Evolutionary conservation across 2,888 invertebrate species (phyloP).

Genomic region (Cryptus armator): DNA sequence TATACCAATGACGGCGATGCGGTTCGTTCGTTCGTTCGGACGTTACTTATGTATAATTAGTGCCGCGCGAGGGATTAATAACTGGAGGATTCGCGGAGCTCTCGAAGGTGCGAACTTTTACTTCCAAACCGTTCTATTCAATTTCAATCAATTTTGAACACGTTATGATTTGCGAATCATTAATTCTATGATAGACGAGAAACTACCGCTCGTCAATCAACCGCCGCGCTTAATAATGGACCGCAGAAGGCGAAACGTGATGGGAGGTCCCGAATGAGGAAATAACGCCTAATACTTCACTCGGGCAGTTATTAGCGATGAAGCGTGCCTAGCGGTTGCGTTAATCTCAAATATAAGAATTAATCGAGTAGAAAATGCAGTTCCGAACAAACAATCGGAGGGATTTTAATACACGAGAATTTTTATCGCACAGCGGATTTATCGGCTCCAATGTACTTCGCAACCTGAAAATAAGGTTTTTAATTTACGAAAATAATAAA

Average conservation of each 20-base stretch:
- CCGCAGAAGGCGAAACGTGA: neutral
- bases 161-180: slow-evolving; percentile 12
- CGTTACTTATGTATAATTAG: neutral
- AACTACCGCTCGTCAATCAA: slow-evolving; percentile 37
- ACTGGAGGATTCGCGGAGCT: neutral
- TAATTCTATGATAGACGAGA: slow-evolving; percentile 26
- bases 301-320: slow-evolving; percentile 20
- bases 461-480: too few relatives aligned
- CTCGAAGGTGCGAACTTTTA: slow-evolving; percentile 16
- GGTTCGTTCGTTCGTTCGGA: neutral
- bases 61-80: neutral
- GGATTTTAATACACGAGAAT: too few relatives aligned
- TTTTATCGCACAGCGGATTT: too few relatives aligned
- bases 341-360: neutral
- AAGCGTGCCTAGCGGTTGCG: neutral
- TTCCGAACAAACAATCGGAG: slow-evolving; percentile 1
- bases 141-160: slow-evolving; percentile 23
- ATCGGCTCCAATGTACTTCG: too few relatives aligned
- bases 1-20: neutral
- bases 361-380: slow-evolving; percentile 11
- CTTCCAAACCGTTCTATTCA: slow-evolving; percentile 21
- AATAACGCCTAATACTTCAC: slow-evolving; percentile 19
- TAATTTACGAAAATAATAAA: too few relatives aligned
- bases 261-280: slow-evolving; percentile 42
- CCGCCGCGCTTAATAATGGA: slow-evolving; percentile 12